These are phyloP conservation scores for Tachuris rubrigastra DNA, from an alignment of 2,113 vertebrate genomes.

Conservation along the genomic window DNA sequence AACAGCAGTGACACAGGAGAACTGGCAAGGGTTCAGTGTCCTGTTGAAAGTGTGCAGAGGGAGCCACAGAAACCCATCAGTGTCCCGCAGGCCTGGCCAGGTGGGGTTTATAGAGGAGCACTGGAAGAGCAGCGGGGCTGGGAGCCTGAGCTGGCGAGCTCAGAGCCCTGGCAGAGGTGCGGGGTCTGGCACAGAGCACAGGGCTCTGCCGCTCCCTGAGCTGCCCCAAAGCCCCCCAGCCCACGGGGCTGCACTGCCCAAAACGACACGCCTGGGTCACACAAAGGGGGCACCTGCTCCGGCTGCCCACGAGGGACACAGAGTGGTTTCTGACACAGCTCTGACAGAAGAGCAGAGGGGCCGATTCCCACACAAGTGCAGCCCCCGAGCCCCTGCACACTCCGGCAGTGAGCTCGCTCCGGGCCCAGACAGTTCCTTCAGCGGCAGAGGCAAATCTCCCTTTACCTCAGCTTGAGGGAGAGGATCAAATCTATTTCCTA, in stretches of 20 bases:
- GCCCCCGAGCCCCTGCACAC: neutral
- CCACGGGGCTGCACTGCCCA: neutral
- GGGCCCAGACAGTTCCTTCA: neutral
- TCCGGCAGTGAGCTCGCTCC: rapidly evolving
- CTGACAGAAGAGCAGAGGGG: neutral
- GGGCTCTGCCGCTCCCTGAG: too few species aligned
- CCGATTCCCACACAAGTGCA: neutral
- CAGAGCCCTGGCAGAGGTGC: too few species aligned
- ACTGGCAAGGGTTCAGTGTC: neutral
- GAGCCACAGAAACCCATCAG: neutral
- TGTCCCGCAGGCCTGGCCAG: neutral
- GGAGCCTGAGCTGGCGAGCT: too few species aligned
- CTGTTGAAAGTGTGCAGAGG: neutral
- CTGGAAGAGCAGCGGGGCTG: rapidly evolving
- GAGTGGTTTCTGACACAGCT: neutral
- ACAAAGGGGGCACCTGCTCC: neutral
- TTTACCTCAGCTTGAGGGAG: neutral
- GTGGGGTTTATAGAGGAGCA: neutral
- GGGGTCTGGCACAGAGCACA: rapidly evolving
- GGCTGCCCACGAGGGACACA: neutral
- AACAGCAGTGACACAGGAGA: slow-evolving; percentile 22
- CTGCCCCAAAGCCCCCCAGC: neutral
- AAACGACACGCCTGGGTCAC: neutral
- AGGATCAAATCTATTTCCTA: neutral
- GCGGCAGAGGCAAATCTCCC: neutral